These are phyloP conservation scores for Hydropotes inermis DNA, from an alignment of 2,113 vertebrate species.

Conservation along the genomic window DNA sequence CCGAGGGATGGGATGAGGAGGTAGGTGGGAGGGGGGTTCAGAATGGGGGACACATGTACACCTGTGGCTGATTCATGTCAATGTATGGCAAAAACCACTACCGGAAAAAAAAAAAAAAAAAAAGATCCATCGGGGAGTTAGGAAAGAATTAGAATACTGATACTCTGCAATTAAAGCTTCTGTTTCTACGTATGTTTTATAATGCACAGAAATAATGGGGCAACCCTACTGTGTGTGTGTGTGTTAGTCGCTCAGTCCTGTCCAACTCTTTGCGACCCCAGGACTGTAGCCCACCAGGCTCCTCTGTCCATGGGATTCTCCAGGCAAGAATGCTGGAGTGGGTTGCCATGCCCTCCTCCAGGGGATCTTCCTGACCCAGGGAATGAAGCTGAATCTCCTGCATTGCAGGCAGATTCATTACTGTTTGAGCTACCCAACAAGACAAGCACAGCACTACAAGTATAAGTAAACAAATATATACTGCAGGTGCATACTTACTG, in stretches of 20 bases:
- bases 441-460: background rate
- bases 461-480: background rate
- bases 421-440: background rate
- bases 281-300: background rate
- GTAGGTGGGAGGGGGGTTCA: background rate
- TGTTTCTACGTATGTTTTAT: background rate
- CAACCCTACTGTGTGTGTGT: background rate
- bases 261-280: background rate
- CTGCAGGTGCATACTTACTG: background rate
- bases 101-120: background rate
- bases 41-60: background rate
- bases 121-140: background rate
- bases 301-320: background rate
- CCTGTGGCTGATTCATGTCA: rapidly evolving
- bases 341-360: background rate
- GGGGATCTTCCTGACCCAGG: background rate
- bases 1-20: background rate
- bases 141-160: background rate
- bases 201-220: background rate
- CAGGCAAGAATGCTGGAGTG: background rate
- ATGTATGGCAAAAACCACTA: background rate
- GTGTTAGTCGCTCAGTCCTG: rapidly evolving
- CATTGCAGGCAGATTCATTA: background rate
- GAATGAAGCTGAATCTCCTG: background rate
- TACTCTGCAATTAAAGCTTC: background rate